Percentiles rank a stretch among this genome's conserved stretches.
phyloP scores from a whole-genome alignment of 2,113 vertebrate genomes.

The Sisor rabdophorus region DNA sequence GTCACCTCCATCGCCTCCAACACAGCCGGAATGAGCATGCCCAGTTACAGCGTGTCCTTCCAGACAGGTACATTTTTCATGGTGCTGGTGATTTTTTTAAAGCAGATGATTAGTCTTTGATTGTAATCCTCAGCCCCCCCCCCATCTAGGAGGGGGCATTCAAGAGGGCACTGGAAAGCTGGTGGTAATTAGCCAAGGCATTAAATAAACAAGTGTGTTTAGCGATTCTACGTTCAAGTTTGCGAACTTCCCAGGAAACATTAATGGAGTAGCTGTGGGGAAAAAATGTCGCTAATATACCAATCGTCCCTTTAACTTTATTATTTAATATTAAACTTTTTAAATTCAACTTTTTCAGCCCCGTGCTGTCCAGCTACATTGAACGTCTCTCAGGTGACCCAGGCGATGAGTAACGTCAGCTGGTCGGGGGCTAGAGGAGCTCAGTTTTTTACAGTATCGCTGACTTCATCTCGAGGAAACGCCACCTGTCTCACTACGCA shows the following conservation, averaged over 20 bases:
- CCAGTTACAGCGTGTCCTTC: conserved; percentile 78
- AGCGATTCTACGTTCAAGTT: no score
- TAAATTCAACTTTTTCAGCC: conserved; percentile 56
- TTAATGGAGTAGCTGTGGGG: no score
- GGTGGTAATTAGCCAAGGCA: no score
- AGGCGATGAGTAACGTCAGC: conserved; percentile 81
- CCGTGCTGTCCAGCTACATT: conserved; percentile 82
- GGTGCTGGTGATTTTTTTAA: neutral
- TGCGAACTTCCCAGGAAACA: no score
- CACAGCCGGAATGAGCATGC: conserved; percentile 74
- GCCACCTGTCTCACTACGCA: conserved; percentile 83
- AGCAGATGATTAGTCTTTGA: neutral
- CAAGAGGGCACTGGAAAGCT: no score
- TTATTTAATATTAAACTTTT: neutral
- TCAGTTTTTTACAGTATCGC: conserved; percentile 67
- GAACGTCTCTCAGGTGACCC: conserved; percentile 75
- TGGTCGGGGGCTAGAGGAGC: conserved; percentile 79
- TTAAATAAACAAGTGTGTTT: no score
- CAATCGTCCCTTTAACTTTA: no score
- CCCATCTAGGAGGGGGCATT: no score
- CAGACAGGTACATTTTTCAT: conserved; percentile 74
- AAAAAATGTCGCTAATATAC: no score
- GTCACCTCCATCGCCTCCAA: conserved; percentile 73
- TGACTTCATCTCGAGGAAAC: conserved; percentile 74
- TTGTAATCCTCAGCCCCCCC: no score